phyloP scores from a whole-genome alignment of 2,113 vertebrate genomes.

The Peromyscus maniculatus region DNA sequence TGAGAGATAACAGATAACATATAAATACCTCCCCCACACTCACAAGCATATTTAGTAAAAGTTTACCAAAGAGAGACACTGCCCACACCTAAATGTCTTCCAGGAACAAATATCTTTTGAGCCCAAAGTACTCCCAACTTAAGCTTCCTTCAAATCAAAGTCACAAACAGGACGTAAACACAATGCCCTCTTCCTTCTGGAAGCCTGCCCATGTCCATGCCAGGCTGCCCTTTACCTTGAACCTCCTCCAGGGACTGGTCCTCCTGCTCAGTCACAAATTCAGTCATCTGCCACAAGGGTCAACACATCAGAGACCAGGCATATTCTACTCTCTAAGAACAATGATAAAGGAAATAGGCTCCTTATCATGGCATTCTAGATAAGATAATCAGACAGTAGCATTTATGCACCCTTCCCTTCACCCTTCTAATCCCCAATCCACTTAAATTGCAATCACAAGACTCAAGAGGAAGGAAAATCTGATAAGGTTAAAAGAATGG shows the following conservation, averaged over 20 bases:
- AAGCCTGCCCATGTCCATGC: neutral
- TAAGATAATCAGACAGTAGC: neutral
- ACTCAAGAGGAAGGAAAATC: slow-evolving; percentile 28
- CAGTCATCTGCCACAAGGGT: neutral
- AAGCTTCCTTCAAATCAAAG: slow-evolving; percentile 45
- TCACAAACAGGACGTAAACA: neutral
- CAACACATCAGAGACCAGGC: neutral
- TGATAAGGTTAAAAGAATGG: slow-evolving; percentile 39
- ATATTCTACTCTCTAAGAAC: slow-evolving; percentile 17
- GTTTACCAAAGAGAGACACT: neutral
- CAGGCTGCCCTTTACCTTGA: neutral
- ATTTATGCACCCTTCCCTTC: neutral
- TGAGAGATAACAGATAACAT: neutral
- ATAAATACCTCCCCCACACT: slow-evolving; percentile 15
- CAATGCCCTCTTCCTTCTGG: neutral
- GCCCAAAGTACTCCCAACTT: neutral
- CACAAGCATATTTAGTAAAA: slow-evolving; percentile 58
- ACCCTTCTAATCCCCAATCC: neutral
- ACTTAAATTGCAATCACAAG: slow-evolving; percentile 32
- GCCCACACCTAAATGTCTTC: slow-evolving; percentile 4
- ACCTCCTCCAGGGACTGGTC: neutral
- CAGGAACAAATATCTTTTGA: slow-evolving; percentile 23
- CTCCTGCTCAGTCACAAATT: neutral
- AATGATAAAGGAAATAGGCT: slow-evolving; percentile 45
- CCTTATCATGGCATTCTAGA: neutral